Conservation (phyloP, 2,113 vertebrate genomes). For the Taurulus bubalis region DNA sequence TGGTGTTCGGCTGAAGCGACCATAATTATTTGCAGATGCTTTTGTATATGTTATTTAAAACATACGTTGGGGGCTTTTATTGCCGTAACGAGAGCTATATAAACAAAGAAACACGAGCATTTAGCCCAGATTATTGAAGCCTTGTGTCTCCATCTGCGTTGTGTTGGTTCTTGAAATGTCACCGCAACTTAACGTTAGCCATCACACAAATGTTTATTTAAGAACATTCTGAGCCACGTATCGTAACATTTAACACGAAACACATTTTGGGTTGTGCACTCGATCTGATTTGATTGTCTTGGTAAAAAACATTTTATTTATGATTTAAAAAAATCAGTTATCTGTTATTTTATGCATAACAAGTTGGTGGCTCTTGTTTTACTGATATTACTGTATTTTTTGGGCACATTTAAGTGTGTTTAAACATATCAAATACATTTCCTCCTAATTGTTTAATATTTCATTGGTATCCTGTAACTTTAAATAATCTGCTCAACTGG, state of each 20-base stretch:
- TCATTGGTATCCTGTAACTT: background rate
- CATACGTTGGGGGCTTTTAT: no score
- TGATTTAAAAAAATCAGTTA: background rate
- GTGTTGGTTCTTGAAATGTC: conserved; percentile 8
- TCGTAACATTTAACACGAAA: background rate
- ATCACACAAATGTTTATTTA: background rate
- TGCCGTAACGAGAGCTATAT: background rate
- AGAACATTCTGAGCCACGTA: no score
- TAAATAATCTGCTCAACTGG: background rate
- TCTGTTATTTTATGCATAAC: background rate
- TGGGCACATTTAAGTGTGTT: background rate
- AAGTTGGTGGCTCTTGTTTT: background rate
- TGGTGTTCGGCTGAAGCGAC: background rate
- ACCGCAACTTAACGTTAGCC: background rate
- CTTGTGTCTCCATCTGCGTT: background rate
- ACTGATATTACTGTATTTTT: background rate
- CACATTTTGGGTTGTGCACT: no score
- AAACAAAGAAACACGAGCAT: background rate
- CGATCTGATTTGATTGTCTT: background rate
- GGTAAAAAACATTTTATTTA: background rate
- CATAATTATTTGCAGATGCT: background rate
- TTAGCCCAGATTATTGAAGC: background rate
- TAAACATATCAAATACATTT: background rate
- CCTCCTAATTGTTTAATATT: background rate
- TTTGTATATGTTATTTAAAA: background rate